Evolutionary conservation across 1,140 invertebrate genomes (phyloP).

Genomic region (Cylas formicarius): DNA sequence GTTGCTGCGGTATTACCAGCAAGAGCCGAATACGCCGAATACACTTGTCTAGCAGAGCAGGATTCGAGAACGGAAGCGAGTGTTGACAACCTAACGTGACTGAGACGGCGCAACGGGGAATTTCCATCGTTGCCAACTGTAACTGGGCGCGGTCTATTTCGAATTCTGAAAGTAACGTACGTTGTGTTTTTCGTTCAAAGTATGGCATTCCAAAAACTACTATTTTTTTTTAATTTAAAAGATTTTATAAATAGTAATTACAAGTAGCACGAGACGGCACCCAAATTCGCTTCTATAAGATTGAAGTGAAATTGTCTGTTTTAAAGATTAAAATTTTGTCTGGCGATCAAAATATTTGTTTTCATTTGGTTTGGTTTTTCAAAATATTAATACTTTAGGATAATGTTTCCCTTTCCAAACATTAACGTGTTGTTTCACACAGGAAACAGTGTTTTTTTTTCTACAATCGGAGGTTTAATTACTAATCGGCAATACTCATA

Average conservation of each 20-base stretch:
- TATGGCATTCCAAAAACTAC: neutral
- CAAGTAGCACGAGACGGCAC: too few relatives aligned
- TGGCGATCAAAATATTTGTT: neutral
- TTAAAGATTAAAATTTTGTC: neutral
- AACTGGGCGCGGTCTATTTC: neutral
- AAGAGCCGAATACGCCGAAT: conserved; percentile 25
- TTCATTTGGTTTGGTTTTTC: neutral
- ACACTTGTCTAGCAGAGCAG: conserved; percentile 19
- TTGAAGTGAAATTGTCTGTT: neutral
- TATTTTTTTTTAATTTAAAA: neutral
- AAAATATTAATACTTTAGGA: neutral
- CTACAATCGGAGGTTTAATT: too few relatives aligned
- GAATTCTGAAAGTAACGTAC: neutral
- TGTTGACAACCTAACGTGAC: conserved; percentile 21
- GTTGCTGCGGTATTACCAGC: conserved; percentile 18
- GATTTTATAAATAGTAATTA: neutral
- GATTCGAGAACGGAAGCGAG: conserved; percentile 21
- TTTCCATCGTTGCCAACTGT: conserved; percentile 6
- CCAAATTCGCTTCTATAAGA: neutral
- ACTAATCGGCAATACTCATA: too few relatives aligned
- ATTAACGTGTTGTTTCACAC: neutral
- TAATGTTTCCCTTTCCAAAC: neutral
- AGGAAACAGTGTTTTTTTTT: too few relatives aligned
- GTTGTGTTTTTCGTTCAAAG: neutral
- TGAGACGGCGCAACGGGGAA: conserved; percentile 14